Evolutionary conservation across 2,888 invertebrate genomes (phyloP).

Genomic region (Ectemnius lituratus): DNA sequence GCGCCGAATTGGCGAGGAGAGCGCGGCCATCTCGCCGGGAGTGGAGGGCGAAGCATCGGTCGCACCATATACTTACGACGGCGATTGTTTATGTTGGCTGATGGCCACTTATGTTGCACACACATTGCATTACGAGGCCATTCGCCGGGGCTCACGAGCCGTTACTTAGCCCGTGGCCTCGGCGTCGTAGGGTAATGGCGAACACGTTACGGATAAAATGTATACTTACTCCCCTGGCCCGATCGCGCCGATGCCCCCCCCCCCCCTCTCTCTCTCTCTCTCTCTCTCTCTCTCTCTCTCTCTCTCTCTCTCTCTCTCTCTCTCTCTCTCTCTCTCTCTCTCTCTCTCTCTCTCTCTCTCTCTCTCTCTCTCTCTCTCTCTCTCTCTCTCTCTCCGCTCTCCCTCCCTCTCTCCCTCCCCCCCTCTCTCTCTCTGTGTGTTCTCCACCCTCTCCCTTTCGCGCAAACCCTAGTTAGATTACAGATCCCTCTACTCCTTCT

Average conservation of each 20-base stretch:
- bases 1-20: constrained; percentile 10
- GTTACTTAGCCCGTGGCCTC: constrained; percentile 75
- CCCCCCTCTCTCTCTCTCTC: not conserved
- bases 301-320: too few relatives aligned
- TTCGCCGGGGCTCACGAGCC: constrained; percentile 64
- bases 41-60: constrained; percentile 50
- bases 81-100: constrained; percentile 78
- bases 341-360: too few relatives aligned
- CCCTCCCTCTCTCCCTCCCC: not conserved
- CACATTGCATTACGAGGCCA: constrained; percentile 73
- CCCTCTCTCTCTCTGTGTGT: constrained; percentile 16
- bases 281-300: too few relatives aligned
- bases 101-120: constrained; percentile 77
- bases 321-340: too few relatives aligned
- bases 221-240: constrained; percentile 74
- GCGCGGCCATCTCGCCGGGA: too few relatives aligned
- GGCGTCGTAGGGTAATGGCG: constrained; percentile 77
- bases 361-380: too few relatives aligned
- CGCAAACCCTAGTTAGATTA: not conserved
- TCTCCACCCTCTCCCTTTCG: not conserved
- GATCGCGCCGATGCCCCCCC: constrained; percentile 60
- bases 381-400: not conserved
- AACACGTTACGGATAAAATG: constrained; percentile 78
- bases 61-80: constrained; percentile 76
- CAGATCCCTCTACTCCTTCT: not conserved